phyloP scores from a whole-genome alignment of 1,140 invertebrate species.

The Pygmarrhopalites habei region DNA sequence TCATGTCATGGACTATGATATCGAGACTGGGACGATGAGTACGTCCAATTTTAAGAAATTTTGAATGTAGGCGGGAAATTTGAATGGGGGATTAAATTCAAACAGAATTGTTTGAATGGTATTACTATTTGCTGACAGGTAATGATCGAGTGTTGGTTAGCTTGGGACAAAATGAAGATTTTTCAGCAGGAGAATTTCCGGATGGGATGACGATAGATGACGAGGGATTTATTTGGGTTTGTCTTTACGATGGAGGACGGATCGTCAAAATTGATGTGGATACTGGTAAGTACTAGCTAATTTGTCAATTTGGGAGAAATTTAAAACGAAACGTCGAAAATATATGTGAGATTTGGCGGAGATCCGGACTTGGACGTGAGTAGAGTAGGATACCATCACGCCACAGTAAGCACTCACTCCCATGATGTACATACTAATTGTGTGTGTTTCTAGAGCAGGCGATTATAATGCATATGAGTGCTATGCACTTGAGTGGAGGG shows the following conservation, averaged over 20 bases:
- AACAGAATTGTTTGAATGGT: neutral
- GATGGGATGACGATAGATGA: slow-evolving; percentile 24
- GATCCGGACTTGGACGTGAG: too few species aligned
- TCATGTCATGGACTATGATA: slow-evolving; percentile 24
- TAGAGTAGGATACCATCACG: too few species aligned
- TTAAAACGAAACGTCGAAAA: too few species aligned
- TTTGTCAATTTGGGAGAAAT: too few species aligned
- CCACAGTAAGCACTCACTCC: too few species aligned
- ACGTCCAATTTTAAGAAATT: slow-evolving; percentile 12
- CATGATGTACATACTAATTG: too few species aligned
- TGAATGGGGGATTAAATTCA: too few species aligned
- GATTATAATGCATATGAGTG: too few species aligned
- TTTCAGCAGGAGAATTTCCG: slow-evolving; percentile 4
- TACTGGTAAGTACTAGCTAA: slow-evolving; percentile 8
- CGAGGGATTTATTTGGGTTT: slow-evolving; percentile 19
- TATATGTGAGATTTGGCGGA: too few species aligned
- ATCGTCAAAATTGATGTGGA: slow-evolving; percentile 22
- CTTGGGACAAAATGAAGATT: slow-evolving; percentile 6
- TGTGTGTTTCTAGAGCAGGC: too few species aligned
- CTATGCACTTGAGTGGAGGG: too few species aligned
- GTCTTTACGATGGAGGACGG: slow-evolving; percentile 13
- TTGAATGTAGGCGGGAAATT: too few species aligned
- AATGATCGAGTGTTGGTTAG: slow-evolving; percentile 18
- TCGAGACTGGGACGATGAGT: slow-evolving; percentile 15
- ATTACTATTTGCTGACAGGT: neutral